Percentiles rank a stretch among this genome's conserved stretches.
Evolutionary conservation across 2,888 invertebrate genomes (phyloP).

Genomic region (Crepidodera aurea): DNA sequence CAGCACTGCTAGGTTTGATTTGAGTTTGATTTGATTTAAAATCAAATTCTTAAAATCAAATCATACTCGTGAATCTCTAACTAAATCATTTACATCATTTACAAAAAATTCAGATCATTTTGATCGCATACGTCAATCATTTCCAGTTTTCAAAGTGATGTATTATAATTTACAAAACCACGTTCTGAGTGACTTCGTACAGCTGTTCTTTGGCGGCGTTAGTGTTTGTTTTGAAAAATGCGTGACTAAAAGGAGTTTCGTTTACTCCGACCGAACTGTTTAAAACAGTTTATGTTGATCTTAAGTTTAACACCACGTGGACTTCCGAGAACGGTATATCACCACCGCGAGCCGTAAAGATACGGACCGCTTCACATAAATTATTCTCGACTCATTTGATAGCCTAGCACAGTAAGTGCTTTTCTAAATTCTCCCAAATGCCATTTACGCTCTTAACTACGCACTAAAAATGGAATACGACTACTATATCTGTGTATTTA

Average conservation of each 20-base stretch:
- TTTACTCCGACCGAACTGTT: constrained; percentile 54
- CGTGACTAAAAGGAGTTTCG: constrained; percentile 58
- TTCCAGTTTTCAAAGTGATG: too few relatives aligned
- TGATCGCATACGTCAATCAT: too few relatives aligned
- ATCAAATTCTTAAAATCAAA: too few relatives aligned
- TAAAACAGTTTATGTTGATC: constrained; percentile 57
- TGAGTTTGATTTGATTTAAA: too few relatives aligned
- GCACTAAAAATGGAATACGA: constrained; percentile 47
- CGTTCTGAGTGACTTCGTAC: constrained; percentile 40
- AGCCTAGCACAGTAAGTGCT: constrained; percentile 55
- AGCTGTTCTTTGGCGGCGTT: constrained; percentile 50
- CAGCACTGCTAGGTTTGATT: too few relatives aligned
- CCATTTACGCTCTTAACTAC: constrained; percentile 46
- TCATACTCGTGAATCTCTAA: too few relatives aligned
- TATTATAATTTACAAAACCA: too few relatives aligned
- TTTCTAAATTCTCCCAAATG: constrained; percentile 58
- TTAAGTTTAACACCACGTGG: constrained; percentile 58
- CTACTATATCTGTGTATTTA: constrained; percentile 43
- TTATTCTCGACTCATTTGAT: constrained; percentile 56
- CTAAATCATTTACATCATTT: too few relatives aligned
- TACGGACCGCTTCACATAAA: constrained; percentile 59
- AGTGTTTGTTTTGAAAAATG: constrained; percentile 56
- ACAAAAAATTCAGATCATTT: too few relatives aligned
- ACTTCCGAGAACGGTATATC: constrained; percentile 59
- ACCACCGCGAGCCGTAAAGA: constrained; percentile 55